Conservation (phyloP, 2,113 vertebrate genomes). For the Dasyurus viverrinus region DNA sequence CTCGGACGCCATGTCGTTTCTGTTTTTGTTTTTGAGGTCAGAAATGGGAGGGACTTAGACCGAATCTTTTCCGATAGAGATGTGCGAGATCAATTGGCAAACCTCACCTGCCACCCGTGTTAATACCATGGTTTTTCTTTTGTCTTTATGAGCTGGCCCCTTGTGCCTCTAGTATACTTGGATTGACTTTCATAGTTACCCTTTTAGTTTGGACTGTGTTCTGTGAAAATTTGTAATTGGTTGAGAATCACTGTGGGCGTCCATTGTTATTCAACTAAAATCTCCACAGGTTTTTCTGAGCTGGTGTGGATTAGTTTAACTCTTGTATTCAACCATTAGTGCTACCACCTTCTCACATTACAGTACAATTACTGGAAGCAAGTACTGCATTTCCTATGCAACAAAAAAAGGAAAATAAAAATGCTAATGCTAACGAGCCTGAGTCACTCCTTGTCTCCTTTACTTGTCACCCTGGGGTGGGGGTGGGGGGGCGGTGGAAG, state of each 20-base stretch:
- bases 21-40: constrained; percentile 53
- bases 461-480: not conserved
- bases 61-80: constrained; percentile 69
- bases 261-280: constrained; percentile 91
- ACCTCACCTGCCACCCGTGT: constrained; percentile 80
- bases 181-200: constrained; percentile 92
- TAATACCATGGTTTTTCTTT: constrained; percentile 85
- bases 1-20: constrained; percentile 50
- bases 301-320: constrained; percentile 93
- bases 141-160: constrained; percentile 89
- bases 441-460: constrained; percentile 53
- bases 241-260: constrained; percentile 93
- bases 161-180: constrained; percentile 96
- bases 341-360: constrained; percentile 94
- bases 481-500: too few species aligned
- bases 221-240: constrained; percentile 93
- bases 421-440: constrained; percentile 92
- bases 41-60: constrained; percentile 15
- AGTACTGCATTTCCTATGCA: constrained; percentile 99
- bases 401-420: constrained; percentile 97
- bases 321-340: constrained; percentile 93
- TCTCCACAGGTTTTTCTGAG: constrained; percentile 91
- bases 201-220: constrained; percentile 89
- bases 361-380: constrained; percentile 98
- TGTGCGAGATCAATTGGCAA: constrained; percentile 79